These are phyloP conservation scores for Phortica magna DNA, from an alignment of 2,888 invertebrate genomes.

Conservation along the genomic window DNA sequence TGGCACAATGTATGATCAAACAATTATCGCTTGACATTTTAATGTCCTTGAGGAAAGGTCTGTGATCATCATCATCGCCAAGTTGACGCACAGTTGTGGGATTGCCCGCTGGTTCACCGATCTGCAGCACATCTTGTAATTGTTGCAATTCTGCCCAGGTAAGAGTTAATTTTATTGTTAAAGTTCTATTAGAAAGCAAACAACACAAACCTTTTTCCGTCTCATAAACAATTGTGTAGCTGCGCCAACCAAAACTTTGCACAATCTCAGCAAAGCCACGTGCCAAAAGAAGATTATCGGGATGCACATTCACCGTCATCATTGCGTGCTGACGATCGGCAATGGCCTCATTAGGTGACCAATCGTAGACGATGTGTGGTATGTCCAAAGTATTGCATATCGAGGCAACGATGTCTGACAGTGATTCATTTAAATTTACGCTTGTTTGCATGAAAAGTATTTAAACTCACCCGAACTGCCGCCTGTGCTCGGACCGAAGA, in stretches of 20 bases:
- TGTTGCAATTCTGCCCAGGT: slow-evolving; percentile 85
- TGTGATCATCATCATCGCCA: slow-evolving; percentile 79
- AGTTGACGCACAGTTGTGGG: slow-evolving; percentile 85
- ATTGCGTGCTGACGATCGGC: slow-evolving; percentile 78
- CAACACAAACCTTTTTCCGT: slow-evolving; percentile 83
- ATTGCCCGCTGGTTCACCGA: slow-evolving; percentile 83
- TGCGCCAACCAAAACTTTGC: slow-evolving; percentile 87
- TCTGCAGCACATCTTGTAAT: slow-evolving; percentile 88
- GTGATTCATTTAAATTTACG: neutral
- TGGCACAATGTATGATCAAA: slow-evolving; percentile 87
- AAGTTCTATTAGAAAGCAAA: neutral
- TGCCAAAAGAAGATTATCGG: slow-evolving; percentile 82
- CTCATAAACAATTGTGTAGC: slow-evolving; percentile 90
- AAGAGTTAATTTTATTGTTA: neutral
- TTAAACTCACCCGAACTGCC: slow-evolving; percentile 78
- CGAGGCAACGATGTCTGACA: slow-evolving; percentile 77
- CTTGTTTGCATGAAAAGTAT: neutral
- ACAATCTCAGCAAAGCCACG: slow-evolving; percentile 87
- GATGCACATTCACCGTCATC: slow-evolving; percentile 85
- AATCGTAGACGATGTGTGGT: slow-evolving; percentile 82
- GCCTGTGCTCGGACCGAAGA: slow-evolving; percentile 83
- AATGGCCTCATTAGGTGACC: slow-evolving; percentile 79
- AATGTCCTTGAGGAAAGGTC: slow-evolving; percentile 87
- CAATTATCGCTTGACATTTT: slow-evolving; percentile 84
- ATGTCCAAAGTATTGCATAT: slow-evolving; percentile 83